Evolutionary conservation across 2,888 invertebrate genomes (phyloP).

Genomic region (Lithophane leautieri): DNA sequence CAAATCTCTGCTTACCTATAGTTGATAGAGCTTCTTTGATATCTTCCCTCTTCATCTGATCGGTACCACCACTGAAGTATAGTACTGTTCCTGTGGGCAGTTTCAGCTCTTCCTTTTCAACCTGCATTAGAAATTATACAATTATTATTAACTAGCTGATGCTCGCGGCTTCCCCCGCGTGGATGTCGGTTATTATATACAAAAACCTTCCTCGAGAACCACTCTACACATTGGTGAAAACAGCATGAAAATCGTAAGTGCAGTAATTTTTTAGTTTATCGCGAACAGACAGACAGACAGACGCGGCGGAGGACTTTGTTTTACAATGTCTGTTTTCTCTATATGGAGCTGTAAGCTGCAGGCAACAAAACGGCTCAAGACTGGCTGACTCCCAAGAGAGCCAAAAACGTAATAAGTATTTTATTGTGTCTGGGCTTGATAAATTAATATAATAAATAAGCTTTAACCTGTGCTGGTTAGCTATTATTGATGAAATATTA

Average conservation of each 20-base stretch:
- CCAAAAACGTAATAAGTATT: neutral
- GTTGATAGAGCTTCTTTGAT: conserved; percentile 93
- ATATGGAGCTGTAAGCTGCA: neutral
- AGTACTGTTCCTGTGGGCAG: conserved; percentile 94
- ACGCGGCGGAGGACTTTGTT: too few relatives aligned
- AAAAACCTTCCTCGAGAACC: too few relatives aligned
- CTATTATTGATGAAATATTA: too few relatives aligned
- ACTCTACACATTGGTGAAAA: too few relatives aligned
- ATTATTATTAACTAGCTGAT: too few relatives aligned
- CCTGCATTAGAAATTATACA: conserved; percentile 66
- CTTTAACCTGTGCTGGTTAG: neutral
- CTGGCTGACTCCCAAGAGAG: neutral
- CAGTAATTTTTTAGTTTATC: too few relatives aligned
- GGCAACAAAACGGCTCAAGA: neutral
- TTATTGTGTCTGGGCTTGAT: neutral
- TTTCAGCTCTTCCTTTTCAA: conserved; percentile 84
- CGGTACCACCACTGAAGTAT: conserved; percentile 92
- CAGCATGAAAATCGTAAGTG: too few relatives aligned
- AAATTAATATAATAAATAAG: neutral
- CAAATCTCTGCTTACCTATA: conserved; percentile 76
- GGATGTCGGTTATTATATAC: too few relatives aligned
- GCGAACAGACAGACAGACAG: too few relatives aligned
- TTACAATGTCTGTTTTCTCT: neutral
- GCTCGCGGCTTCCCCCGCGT: too few relatives aligned
- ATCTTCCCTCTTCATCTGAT: conserved; percentile 92